phyloP scores from a whole-genome alignment of 2,888 invertebrate species.

The Ormia ochracea region DNA sequence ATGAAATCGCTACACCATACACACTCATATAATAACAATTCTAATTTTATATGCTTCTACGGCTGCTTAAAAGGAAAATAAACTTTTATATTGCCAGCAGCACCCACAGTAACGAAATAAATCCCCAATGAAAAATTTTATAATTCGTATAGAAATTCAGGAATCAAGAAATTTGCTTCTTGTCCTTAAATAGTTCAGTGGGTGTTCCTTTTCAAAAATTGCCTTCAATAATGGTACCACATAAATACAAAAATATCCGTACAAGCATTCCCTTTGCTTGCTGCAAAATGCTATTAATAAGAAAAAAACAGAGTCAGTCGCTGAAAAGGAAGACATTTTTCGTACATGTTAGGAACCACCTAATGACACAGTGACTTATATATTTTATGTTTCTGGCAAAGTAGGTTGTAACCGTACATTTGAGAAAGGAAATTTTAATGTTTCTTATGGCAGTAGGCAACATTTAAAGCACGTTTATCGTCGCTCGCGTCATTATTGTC shows the following conservation, averaged over 20 bases:
- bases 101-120: slow-evolving; percentile 19
- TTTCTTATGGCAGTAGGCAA: slow-evolving; percentile 41
- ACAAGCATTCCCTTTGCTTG: slow-evolving; percentile 4
- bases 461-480: slow-evolving; percentile 46
- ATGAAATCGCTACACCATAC: slow-evolving; percentile 68
- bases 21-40: slow-evolving; percentile 47
- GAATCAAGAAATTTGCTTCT: neutral
- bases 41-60: slow-evolving; percentile 1
- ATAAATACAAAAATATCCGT: slow-evolving; percentile 26
- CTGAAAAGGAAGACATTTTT: slow-evolving; percentile 1
- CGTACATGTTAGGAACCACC: slow-evolving; percentile 19
- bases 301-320: neutral
- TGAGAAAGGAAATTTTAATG: slow-evolving; percentile 28
- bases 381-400: slow-evolving; percentile 25
- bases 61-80: slow-evolving; percentile 10
- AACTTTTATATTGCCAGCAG: neutral
- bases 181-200: neutral
- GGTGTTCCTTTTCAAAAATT: slow-evolving; percentile 10
- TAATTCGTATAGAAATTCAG: neutral
- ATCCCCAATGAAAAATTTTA: slow-evolving; percentile 30
- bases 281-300: slow-evolving; percentile 31
- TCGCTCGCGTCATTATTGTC: slow-evolving; percentile 30
- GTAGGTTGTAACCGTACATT: slow-evolving; percentile 32
- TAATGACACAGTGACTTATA: slow-evolving; percentile 55
- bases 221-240: slow-evolving; percentile 9